A percentile compares a stretch with the other conserved stretches of the same genome.
Conservation (phyloP, 1,140 invertebrate species). For the Caenorhabditis elegans region DNA sequence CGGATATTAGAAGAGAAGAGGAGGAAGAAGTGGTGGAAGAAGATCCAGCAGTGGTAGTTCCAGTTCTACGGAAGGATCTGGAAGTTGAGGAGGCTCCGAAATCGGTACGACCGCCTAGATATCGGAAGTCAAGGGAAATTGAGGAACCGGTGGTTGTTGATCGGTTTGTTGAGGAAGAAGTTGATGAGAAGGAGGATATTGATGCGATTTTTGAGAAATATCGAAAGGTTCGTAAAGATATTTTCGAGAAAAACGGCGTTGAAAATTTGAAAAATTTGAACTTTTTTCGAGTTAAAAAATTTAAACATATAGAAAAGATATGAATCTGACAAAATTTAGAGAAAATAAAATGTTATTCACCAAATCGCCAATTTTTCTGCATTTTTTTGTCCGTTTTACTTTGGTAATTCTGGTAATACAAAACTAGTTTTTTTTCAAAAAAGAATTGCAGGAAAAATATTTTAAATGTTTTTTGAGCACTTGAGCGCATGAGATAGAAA, state of each 20-base stretch:
- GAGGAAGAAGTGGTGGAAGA: conserved; percentile 20
- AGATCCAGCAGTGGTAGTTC: background rate
- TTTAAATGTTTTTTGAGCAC: too few species aligned
- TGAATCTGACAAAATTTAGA: too few species aligned
- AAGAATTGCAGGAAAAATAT: too few species aligned
- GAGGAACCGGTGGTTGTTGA: background rate
- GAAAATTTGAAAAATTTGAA: too few species aligned
- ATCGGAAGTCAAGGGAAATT: background rate
- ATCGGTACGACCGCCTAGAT: background rate
- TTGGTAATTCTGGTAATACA: too few species aligned
- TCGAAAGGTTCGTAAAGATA: background rate
- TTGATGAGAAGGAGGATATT: conserved; percentile 14
- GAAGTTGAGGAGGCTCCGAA: background rate
- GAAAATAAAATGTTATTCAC: too few species aligned
- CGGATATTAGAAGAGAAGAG: conserved; percentile 9
- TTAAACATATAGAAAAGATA: too few species aligned
- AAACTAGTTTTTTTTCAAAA: too few species aligned
- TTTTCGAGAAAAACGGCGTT: background rate
- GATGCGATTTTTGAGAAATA: conserved; percentile 12
- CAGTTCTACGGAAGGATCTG: background rate
- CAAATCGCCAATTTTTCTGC: too few species aligned
- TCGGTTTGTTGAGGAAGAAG: background rate
- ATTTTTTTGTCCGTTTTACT: too few species aligned
- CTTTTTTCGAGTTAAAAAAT: too few species aligned
- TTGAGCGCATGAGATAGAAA: too few species aligned